Base-by-base conservation (phyloP, 2,888 invertebrate species). In the Polydrusus cervinus region DNA sequence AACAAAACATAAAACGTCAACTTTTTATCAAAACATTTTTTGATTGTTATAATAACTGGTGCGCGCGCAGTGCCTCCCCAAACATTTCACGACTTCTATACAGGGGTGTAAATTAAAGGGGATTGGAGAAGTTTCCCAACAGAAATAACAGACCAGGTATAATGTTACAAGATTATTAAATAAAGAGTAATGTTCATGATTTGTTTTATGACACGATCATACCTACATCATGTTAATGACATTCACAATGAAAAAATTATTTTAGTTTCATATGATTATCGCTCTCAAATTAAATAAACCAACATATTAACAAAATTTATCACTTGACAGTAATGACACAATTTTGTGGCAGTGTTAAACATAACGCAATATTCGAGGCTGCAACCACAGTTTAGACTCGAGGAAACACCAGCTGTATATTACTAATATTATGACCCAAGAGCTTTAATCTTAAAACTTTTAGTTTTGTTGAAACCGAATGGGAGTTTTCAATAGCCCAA, bases 321-420 rank as follows among this genome's bases (percentile, higher is more conserved):
- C 71, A 65, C 71, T 71, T 53, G 55, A 65, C 71, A 64, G 71
- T 71, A 64, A 65, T 38, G 71, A 53, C 64, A 51, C 71, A 45
- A 64, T 55, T 55, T 55, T 64, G 53, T 55, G 65, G 55, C 57
- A 65, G 30, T 65, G 55, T 64, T 71, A 71, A 70, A 62, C 64
- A 71, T 51, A 62, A 64, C 64, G 40, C 60, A 62, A 71, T 71
- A 71, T 64, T 71, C 71, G 51, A 51, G 43, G 40, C 40, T 51
- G 66, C 53, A 51, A 51, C 51, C 34, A 34, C 65, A 64, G 53
- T 64, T 71, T 53, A 53, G 64, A 62, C 40, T 53, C 40, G 64
- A 55, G 53, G 43, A 38, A 71, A 71, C 53, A 49, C 71, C 71
- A 71, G 55, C 55, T 71, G 53, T 55, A 71, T 65, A 51, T 55